Base-by-base conservation (phyloP, 2,888 invertebrate genomes). In the Meliscaeva auricollis region DNA sequence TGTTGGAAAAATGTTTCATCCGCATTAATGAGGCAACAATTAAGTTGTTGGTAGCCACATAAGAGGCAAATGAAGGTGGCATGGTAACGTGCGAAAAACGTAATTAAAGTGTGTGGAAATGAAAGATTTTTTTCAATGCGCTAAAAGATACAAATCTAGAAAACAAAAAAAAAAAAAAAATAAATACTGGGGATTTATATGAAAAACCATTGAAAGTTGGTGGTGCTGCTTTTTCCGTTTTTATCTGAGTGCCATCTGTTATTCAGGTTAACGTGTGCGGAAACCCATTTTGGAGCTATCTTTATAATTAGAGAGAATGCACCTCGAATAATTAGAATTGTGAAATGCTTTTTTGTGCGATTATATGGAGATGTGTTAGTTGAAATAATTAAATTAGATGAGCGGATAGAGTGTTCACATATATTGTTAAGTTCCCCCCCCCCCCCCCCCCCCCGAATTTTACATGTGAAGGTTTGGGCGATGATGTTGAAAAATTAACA, bases 1-100 rank as follows among this genome's bases (percentile, higher is more conserved):
- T 84, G 83, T 75, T 84, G 64, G 52, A 64, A 84, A 79, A 60
- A 60, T 75, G 79, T 79, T 84, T 70, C 70, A 79, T 79, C 74
- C 74, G 79, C 83, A 84, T 84, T 79, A 84, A 84, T 84, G 83
- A 84, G 83, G 79, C 83, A 84, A 84, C 83, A 84, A 84, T 84
- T 84, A 84, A 84, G 83, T 84, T 79, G 79, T 75, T 79, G 74
- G 79, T 79, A 66, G 74, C 74, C 83, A 70, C 70, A 84, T 79
- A 79, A 79, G 74, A 74, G 79, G 56, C 69, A 79, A 79, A 84
- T 84, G 70, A 35, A 84, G 69, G 74, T 79, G 79, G 69, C 48
- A 68, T 44, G 50, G 64, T 64, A 66, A 79, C 83, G 83, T 84
- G 83, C 74, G 79, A 84, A 84, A 75, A 79, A 70, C 70, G 83